Evolutionary conservation across 1,140 invertebrate genomes (phyloP).

Genomic region (Phortica variegata): DNA sequence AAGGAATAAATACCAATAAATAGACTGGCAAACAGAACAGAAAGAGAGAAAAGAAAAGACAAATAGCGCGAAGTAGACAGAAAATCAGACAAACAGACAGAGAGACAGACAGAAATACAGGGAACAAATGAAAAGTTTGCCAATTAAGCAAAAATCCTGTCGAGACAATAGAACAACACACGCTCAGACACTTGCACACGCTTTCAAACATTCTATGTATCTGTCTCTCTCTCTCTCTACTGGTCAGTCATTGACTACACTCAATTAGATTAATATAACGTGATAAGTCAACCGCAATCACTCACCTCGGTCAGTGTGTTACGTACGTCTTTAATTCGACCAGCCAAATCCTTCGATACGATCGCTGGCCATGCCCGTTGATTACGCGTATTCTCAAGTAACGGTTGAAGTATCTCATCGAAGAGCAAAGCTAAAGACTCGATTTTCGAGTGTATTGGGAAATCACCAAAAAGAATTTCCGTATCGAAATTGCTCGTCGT

Average conservation of each 20-base stretch:
- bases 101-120: neutral
- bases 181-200: conserved; percentile 1
- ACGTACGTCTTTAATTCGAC: conserved; percentile 70
- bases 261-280: conserved; percentile 48
- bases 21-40: too few relatives aligned
- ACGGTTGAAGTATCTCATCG: conserved; percentile 73
- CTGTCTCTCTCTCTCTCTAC: too few relatives aligned
- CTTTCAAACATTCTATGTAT: too few relatives aligned
- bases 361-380: conserved; percentile 69
- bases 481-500: conserved; percentile 63
- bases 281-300: conserved; percentile 20
- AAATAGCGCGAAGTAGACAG: conserved; percentile 36
- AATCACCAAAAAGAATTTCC: conserved; percentile 71
- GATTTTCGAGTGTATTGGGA: conserved; percentile 65
- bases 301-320: conserved; percentile 68
- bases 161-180: conserved; percentile 18
- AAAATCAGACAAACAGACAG: too few relatives aligned
- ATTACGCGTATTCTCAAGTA: conserved; percentile 66
- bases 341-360: conserved; percentile 69
- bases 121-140: conserved; percentile 36
- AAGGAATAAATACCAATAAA: conserved; percentile 3
- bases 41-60: conserved; percentile 50
- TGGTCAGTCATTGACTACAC: conserved; percentile 20
- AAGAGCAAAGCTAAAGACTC: conserved; percentile 68
- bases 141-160: conserved; percentile 46